Conservation (phyloP, 2,888 invertebrate species). For the Augochlorella aurata region DNA sequence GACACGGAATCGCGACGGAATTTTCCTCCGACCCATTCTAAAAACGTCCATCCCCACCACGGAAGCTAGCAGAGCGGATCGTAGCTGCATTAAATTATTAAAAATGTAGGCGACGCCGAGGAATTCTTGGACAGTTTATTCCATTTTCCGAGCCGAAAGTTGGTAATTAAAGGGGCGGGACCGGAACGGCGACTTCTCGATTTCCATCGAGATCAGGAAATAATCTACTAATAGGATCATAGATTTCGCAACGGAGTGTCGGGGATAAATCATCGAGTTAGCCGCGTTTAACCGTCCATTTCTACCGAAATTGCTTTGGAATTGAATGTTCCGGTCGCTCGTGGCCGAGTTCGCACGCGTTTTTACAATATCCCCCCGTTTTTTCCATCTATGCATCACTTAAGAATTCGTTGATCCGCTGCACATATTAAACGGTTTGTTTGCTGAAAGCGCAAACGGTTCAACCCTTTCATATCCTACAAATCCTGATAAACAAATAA, state of each 20-base stretch:
- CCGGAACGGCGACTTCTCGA: neutral
- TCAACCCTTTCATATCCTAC: too few species aligned
- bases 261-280: constrained; percentile 1
- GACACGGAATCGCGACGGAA: neutral
- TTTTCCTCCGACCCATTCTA: neutral
- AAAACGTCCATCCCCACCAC: neutral
- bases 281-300: neutral
- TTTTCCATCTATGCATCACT: too few species aligned
- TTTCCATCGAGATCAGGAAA: constrained; percentile 5
- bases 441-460: too few species aligned
- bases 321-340: neutral
- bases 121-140: neutral
- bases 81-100: neutral
- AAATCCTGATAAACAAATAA: too few species aligned
- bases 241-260: neutral
- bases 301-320: neutral
- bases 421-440: too few species aligned
- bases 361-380: neutral
- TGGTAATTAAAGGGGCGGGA: constrained; percentile 9
- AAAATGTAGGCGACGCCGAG: neutral
- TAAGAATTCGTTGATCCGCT: too few species aligned
- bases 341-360: neutral
- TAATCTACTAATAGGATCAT: constrained; percentile 22
- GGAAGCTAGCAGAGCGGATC: neutral
- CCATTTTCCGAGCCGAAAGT: neutral